These are phyloP conservation scores for Thunnus albacares DNA, from an alignment of 2,797 vertebrate genomes.

Conservation along the genomic window DNA sequence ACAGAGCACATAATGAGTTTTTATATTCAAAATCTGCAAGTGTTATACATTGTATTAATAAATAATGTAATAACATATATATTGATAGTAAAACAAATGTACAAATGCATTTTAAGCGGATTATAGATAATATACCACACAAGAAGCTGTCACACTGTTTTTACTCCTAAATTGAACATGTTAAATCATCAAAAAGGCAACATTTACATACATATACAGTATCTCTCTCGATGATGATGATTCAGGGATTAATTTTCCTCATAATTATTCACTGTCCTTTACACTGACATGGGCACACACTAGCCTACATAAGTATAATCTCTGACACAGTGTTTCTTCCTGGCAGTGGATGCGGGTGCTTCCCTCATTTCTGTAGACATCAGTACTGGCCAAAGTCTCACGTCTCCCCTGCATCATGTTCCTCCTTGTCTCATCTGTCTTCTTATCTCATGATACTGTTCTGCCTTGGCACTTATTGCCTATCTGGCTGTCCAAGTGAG, in stretches of 20 bases:
- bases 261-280: slow-evolving; percentile 1
- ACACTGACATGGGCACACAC: not conserved
- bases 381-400: slow-evolving; percentile 26
- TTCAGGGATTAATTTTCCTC: not conserved
- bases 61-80: not conserved
- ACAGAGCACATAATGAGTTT: not conserved
- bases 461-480: slow-evolving; percentile 30
- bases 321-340: slow-evolving; percentile 27
- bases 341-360: slow-evolving; percentile 17
- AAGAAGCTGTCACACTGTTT: not conserved
- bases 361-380: slow-evolving; percentile 3
- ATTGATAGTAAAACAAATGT: not conserved
- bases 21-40: not conserved
- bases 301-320: slow-evolving; percentile 6
- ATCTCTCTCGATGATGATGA: not conserved
- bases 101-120: not conserved
- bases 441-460: slow-evolving; percentile 40
- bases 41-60: not conserved
- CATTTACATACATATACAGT: not conserved
- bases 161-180: not conserved
- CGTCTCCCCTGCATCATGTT: slow-evolving; percentile 32
- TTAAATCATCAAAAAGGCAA: not conserved
- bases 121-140: not conserved
- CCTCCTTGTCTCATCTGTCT: slow-evolving; percentile 51
- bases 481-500: slow-evolving; percentile 3